Conservation (phyloP, 1,140 invertebrate genomes). For the Bathynomus jamesi region DNA sequence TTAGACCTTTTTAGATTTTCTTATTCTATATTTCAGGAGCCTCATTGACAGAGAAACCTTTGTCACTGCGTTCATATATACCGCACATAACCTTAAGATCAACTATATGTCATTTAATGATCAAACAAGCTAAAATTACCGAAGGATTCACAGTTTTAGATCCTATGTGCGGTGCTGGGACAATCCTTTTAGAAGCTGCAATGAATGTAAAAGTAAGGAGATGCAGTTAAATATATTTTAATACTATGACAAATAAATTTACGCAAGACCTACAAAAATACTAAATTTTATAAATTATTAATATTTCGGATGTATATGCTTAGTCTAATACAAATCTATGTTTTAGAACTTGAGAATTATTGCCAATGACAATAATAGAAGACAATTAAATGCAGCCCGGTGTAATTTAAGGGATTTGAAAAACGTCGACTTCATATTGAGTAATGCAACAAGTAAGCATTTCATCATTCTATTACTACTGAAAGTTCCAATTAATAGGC, state of each 20-base stretch:
- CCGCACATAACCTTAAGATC: conserved; percentile 7
- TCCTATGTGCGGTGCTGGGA: conserved; percentile 13
- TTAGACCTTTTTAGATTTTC: not conserved
- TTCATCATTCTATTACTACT: not conserved
- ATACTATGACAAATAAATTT: not conserved
- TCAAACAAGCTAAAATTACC: not conserved
- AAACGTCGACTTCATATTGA: not conserved
- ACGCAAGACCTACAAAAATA: too few species aligned
- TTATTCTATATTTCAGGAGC: not conserved
- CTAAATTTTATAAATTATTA: too few species aligned
- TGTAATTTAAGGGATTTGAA: not conserved
- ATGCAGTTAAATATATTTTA: too few species aligned
- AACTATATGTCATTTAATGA: conserved; percentile 3
- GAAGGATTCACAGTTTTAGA: conserved; percentile 7
- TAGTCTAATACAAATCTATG: too few species aligned
- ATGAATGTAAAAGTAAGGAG: conserved; percentile 1
- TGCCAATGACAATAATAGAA: not conserved
- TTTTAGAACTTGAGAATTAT: not conserved
- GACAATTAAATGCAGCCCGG: not conserved
- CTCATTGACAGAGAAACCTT: not conserved
- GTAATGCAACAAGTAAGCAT: not conserved
- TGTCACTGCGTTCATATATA: conserved; percentile 11
- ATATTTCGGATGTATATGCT: too few species aligned
- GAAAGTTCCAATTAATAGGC: too few species aligned
- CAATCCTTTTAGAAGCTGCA: conserved; percentile 10